Evolutionary conservation across 1,140 invertebrate species (phyloP), one percentile per base, ranked within the genome.

Genomic region (Frieseomelitta varia): DNA sequence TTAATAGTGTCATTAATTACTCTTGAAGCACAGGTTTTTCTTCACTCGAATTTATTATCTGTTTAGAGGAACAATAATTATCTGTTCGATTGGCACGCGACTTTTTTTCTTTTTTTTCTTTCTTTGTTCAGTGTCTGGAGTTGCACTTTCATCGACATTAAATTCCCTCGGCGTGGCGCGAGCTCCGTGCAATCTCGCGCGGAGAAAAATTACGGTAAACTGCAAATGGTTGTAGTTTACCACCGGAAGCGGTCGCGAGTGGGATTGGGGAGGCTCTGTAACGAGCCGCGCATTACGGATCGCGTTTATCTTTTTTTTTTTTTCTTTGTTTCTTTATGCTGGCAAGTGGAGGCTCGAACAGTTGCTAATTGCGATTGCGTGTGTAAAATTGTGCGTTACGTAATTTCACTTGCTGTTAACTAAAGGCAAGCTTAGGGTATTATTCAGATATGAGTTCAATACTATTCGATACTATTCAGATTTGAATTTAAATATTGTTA

Each of bases 11-110:
- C 8, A 47, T 47, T 47, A 47, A 47, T 47, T 47, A 47, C 39
- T 47, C 8, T 47, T 6, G 39, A 47, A 47, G 39, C 39, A 47
- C 39, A 47, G 51, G 75, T 39, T 17, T 39, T 6, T 67, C 34
- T 21, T 1, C 12, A 6, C 61, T 39, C 10, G n/a, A 67, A 78
- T 78, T 78, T 67, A 78, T 78, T 78, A 53, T 78, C 47, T 27
- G 63, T 53, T 78, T 67, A 67, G 34, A 67, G 15, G 76, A 67
- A 67, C 76, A 78, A 78, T 78, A 78, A 78, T 67, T 67, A 78
- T 76, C 56, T 21, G 30, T 34, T 19, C 47, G n/a, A 47, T 27
- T 77, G 56, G 58, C 34, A 51, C n/a, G 11, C 19, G 12, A 10
- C 11, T 58, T 74, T 55, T 19, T 56, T 17, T 56, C 19, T 6